Evolutionary conservation across 1,140 invertebrate genomes (phyloP).

Genomic region (Drosophila biarmipes): DNA sequence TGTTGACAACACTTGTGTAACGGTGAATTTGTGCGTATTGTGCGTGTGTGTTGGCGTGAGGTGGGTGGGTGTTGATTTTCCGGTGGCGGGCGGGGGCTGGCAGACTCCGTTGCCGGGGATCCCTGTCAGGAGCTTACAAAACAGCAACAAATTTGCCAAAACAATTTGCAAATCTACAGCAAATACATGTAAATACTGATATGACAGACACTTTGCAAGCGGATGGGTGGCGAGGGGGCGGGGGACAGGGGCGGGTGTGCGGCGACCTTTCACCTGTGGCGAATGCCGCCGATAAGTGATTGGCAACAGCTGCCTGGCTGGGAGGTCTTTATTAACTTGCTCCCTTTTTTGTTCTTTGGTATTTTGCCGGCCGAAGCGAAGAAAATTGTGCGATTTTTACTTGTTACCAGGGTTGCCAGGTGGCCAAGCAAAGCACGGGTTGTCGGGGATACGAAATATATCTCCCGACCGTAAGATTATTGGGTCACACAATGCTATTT

Average conservation of each 20-base stretch:
- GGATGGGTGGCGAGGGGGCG: not conserved
- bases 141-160: constrained; percentile 81
- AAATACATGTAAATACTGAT: constrained; percentile 82
- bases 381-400: constrained; percentile 18
- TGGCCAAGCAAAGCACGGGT: not conserved
- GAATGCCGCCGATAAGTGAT: constrained; percentile 50
- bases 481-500: not conserved
- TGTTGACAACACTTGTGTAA: constrained; percentile 83
- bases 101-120: constrained; percentile 41
- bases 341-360: constrained; percentile 1
- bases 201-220: constrained; percentile 69
- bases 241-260: constrained; percentile 1
- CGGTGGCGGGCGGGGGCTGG: not conserved
- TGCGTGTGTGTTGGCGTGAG: constrained; percentile 39
- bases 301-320: constrained; percentile 52
- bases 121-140: constrained; percentile 50
- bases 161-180: constrained; percentile 81
- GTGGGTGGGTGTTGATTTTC: constrained; percentile 7
- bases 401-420: constrained; percentile 6
- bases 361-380: not conserved
- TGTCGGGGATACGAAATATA: not conserved
- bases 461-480: not conserved
- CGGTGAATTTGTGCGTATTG: constrained; percentile 81
- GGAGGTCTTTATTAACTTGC: constrained; percentile 66
- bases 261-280: constrained; percentile 45